These are phyloP conservation scores for Phoeniculus purpureus DNA, from an alignment of 2,797 vertebrate species.

Conservation along the genomic window DNA sequence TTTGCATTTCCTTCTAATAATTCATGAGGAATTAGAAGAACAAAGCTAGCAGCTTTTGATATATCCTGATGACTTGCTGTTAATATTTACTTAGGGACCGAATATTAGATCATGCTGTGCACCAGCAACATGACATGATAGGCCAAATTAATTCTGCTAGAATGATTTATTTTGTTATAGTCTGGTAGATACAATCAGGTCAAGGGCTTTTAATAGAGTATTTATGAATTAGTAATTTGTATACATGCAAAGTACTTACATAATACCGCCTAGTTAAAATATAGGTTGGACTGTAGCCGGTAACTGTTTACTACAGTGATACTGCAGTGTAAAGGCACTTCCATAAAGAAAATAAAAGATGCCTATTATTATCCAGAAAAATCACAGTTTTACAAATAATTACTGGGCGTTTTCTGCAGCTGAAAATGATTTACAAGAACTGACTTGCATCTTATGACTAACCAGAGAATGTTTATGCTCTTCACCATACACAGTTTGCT, in stretches of 20 bases:
- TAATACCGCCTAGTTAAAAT: background rate
- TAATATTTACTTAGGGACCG: slow-evolving; percentile 28
- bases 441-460: background rate
- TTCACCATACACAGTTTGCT: slow-evolving; percentile 27
- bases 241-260: background rate
- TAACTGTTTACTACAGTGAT: background rate
- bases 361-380: background rate
- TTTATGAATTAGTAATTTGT: background rate
- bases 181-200: slow-evolving; percentile 31
- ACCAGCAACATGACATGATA: background rate
- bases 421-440: background rate
- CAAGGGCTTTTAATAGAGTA: slow-evolving; percentile 9
- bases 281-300: background rate
- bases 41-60: slow-evolving; percentile 27
- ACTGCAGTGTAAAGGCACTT: background rate
- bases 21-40: slow-evolving; percentile 17
- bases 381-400: background rate
- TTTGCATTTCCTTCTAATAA: slow-evolving; percentile 40
- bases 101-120: slow-evolving; percentile 38
- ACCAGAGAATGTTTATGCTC: background rate
- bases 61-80: background rate
- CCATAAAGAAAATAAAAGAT: background rate
- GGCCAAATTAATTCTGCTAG: slow-evolving; percentile 18
- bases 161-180: background rate
- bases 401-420: background rate